Evolutionary conservation across 2,113 vertebrate species (phyloP), one percentile per base, ranked within the genome.

Genomic region (Pampusana beccarii): DNA sequence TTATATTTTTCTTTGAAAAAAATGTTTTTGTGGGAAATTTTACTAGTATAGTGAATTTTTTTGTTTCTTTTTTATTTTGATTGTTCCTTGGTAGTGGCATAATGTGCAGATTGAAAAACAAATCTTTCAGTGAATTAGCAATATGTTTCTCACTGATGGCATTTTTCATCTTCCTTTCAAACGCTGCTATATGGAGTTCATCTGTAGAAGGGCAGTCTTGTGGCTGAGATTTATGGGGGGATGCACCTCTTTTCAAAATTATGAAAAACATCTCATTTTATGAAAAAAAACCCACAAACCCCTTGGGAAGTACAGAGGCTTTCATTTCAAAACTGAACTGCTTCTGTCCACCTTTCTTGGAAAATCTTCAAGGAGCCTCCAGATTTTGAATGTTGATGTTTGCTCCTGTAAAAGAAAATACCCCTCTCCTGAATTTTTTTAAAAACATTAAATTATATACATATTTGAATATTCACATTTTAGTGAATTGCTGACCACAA

Each of bases 341-440:
- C 64, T 88, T 97, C 86, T 97, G 80, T 94, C 92, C 90, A 93
- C 85, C 92, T 70, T 46, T 80, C 70, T 78, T 93, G 77, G 91
- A 95, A 93, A 92, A 90, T 74, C 73, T 88, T 96, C 71, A 58
- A 91, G 85, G n/a, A 71, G 33, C 17, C 46, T 89, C 44, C 18
- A 88, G 71, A 88, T 92, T 89, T 89, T 91, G 25, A 89, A 23
- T 74, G 44, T 65, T 93, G 92, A 74, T 87, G 20, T 69, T 91
- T 91, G 40, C 70, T 78, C 73, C 54, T 65, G 44, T 69, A 69
- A 93, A 92, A 93, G 31, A 96, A 95, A 84, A 91, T 66, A 79
- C 3, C 20, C 42, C 18, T 84, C n/a, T 28, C 16, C 21, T 48
- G 40, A 34, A 36, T 73, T 75, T 82, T 80, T 84, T 88, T 40